Percentiles rank a stretch among this genome's conserved stretches.
phyloP scores from a whole-genome alignment of 1,140 invertebrate species.

The Danaus plexippus region DNA sequence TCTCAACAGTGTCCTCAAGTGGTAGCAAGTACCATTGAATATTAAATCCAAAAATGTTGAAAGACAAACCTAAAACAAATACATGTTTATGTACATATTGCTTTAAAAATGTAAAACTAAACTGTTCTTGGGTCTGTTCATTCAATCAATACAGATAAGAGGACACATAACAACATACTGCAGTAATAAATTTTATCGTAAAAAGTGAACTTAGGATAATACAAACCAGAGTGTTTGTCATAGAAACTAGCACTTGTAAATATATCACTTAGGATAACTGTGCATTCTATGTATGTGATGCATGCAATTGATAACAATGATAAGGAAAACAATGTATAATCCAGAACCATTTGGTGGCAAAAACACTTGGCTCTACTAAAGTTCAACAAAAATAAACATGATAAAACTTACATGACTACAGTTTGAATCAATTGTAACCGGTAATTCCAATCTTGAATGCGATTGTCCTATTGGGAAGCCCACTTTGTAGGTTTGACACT shows the following conservation, averaged over 20 bases:
- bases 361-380: no score
- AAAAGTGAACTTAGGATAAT: no score
- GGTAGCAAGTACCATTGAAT: constrained; percentile 36
- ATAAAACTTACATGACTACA: constrained; percentile 32
- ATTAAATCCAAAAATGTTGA: constrained; percentile 33
- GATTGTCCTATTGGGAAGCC: background rate
- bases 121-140: background rate
- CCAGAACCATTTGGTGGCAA: no score
- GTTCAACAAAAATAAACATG: constrained; percentile 4
- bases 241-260: no score
- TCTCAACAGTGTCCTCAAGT: constrained; percentile 18
- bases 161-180: no score
- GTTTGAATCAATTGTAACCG: constrained; percentile 17
- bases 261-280: no score
- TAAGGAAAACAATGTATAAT: constrained; percentile 1
- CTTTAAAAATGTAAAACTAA: background rate
- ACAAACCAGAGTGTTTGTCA: no score
- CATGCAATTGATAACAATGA: constrained; percentile 1
- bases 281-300: no score
- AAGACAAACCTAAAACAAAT: constrained; percentile 37
- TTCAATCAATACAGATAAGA: no score
- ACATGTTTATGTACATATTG: background rate
- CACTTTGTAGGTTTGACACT: constrained; percentile 14
- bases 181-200: no score
- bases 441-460: constrained; percentile 20